A percentile compares a stretch with the other conserved stretches of the same genome.
Evolutionary conservation across 1,140 invertebrate species (phyloP).

Genomic region (Drosophila littoralis): DNA sequence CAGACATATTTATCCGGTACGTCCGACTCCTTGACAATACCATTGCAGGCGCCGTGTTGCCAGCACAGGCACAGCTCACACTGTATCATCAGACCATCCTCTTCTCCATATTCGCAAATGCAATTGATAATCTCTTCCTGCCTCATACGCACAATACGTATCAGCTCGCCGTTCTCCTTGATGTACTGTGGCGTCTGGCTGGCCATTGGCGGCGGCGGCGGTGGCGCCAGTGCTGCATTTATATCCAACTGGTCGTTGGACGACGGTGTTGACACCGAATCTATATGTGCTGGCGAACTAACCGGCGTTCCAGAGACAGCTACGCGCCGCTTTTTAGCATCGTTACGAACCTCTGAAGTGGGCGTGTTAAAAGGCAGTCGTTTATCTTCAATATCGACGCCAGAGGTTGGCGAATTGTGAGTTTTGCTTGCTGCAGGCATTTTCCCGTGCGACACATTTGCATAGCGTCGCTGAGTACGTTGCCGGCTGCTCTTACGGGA

Average conservation of each 20-base stretch:
- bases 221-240: conserved; percentile 61
- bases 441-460: conserved; percentile 11
- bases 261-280: conserved; percentile 60
- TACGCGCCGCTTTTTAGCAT: conserved; percentile 62
- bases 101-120: conserved; percentile 91
- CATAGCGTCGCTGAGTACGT: conserved; percentile 63
- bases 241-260: conserved; percentile 63
- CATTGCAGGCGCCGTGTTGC: conserved; percentile 96
- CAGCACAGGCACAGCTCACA: conserved; percentile 97
- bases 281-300: conserved; percentile 57
- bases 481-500: conserved; percentile 77
- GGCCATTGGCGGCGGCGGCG: conserved; percentile 18
- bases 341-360: conserved; percentile 41
- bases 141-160: conserved; percentile 88
- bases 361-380: conserved; percentile 56
- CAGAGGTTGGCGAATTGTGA: conserved; percentile 19
- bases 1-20: conserved; percentile 96
- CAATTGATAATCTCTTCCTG: conserved; percentile 95
- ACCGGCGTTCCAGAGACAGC: conserved; percentile 45
- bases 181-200: conserved; percentile 79
- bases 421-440: conserved; percentile 2
- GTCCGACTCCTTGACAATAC: conserved; percentile 90
- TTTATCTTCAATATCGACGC: conserved; percentile 51
- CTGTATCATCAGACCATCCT: conserved; percentile 97
- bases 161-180: conserved; percentile 87